phyloP scores from a whole-genome alignment of 2,113 vertebrate species.

The Suricata suricatta region DNA sequence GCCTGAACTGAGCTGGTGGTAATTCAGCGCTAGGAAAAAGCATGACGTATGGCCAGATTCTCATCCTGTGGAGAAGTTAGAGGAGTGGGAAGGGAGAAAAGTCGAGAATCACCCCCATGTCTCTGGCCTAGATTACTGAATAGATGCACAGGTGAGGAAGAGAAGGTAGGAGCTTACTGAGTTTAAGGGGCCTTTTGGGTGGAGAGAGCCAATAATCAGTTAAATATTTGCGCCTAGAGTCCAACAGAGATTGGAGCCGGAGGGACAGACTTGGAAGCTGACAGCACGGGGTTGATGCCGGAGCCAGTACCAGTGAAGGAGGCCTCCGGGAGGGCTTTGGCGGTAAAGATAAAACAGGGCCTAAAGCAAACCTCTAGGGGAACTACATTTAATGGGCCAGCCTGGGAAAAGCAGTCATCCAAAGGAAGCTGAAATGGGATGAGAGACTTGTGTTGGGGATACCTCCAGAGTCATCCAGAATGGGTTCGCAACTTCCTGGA shows the following conservation, averaged over 20 bases:
- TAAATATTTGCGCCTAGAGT: background rate
- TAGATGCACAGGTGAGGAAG: background rate
- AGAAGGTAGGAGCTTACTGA: background rate
- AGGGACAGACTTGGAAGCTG: background rate
- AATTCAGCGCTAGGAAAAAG: background rate
- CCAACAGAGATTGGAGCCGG: background rate
- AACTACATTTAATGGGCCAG: background rate
- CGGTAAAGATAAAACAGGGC: background rate
- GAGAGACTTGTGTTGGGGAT: background rate
- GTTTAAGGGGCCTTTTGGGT: background rate
- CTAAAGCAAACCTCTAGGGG: background rate
- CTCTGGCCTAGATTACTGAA: background rate
- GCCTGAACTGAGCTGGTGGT: background rate
- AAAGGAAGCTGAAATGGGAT: background rate
- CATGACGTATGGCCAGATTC: background rate
- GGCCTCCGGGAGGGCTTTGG: background rate
- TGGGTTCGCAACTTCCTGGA: background rate
- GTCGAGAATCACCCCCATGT: background rate
- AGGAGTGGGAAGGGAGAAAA: background rate
- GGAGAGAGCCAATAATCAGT: background rate
- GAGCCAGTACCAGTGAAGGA: background rate
- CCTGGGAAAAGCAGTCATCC: background rate
- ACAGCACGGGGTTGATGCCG: background rate
- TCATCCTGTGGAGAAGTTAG: background rate
- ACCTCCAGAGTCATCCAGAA: background rate